phyloP scores from a whole-genome alignment of 2,113 vertebrate species.

The Pseudorhombus dupliciocellatus region DNA sequence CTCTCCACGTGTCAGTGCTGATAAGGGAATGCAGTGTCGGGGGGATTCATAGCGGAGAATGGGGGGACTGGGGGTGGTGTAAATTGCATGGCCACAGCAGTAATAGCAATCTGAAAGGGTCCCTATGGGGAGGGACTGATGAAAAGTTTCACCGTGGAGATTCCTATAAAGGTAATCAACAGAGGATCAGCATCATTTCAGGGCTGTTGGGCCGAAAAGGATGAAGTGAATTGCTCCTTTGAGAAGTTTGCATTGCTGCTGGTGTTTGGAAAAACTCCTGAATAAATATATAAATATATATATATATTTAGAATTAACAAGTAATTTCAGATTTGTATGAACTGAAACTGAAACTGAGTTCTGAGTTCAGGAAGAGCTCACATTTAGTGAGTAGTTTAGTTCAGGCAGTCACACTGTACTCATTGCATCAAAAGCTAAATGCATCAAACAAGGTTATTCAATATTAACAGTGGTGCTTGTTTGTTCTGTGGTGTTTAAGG shows the following conservation, averaged over 20 bases:
- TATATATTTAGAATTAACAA: too few relatives aligned
- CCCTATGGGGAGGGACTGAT: neutral
- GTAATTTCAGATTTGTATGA: too few relatives aligned
- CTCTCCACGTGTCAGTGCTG: conserved; percentile 52
- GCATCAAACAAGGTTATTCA: conserved; percentile 37
- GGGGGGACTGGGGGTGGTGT: neutral
- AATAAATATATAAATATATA: too few relatives aligned
- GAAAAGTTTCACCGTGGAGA: conserved; percentile 16
- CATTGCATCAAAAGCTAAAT: conserved; percentile 23
- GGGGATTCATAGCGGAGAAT: conserved; percentile 26
- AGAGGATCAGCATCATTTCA: conserved; percentile 12
- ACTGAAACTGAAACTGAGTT: neutral
- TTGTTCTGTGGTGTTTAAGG: neutral
- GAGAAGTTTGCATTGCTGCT: neutral
- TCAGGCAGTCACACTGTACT: neutral
- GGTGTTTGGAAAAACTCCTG: neutral
- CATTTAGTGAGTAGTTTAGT: too few relatives aligned
- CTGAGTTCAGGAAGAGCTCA: too few relatives aligned
- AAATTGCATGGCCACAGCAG: neutral
- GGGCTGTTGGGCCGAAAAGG: neutral
- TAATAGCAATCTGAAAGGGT: neutral
- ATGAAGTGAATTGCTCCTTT: neutral
- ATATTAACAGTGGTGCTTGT: conserved; percentile 32
- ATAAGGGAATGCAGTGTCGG: conserved; percentile 41
- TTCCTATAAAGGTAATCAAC: conserved; percentile 2